A percentile compares a stretch with the other conserved stretches of the same genome.
phyloP scores from a whole-genome alignment of 2,888 invertebrate genomes.

The Blastobasis lacticolella region DNA sequence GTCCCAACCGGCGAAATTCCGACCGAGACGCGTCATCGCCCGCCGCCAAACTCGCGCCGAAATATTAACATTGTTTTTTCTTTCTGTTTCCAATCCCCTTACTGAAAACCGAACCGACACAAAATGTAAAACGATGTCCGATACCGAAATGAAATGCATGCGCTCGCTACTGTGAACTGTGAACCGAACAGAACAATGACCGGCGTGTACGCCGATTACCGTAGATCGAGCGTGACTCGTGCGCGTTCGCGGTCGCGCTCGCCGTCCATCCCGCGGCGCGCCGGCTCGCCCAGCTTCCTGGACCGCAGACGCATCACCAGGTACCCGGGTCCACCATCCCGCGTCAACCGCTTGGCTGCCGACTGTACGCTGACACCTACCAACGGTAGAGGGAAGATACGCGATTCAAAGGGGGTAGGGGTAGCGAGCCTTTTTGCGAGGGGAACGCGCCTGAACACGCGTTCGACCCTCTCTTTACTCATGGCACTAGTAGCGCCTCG shows the following conservation, averaged over 20 bases:
- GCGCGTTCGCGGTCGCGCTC: conserved; percentile 77
- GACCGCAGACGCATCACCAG: conserved; percentile 96
- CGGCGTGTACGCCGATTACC: conserved; percentile 72
- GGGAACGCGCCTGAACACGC: too few species aligned
- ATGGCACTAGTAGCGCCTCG: too few species aligned
- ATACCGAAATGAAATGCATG: conserved; percentile 17
- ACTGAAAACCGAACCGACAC: conserved; percentile 17
- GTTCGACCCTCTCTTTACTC: too few species aligned
- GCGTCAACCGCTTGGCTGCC: too few species aligned
- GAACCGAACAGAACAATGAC: conserved; percentile 57
- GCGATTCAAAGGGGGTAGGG: too few species aligned
- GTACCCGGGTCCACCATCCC: conserved; percentile 63
- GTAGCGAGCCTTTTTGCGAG: too few species aligned
- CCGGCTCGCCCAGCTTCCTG: conserved; percentile 95
- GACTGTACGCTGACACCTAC: too few species aligned
- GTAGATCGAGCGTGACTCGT: conserved; percentile 53
- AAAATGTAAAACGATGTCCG: neutral
- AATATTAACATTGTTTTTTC: conserved; percentile 13
- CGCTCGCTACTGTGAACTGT: conserved; percentile 6
- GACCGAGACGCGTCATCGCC: conserved; percentile 4
- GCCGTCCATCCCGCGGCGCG: conserved; percentile 92
- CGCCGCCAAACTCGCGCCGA: neutral
- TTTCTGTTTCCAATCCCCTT: conserved; percentile 17
- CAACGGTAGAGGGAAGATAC: too few species aligned
- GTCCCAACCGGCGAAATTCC: neutral